Conservation (phyloP, 2,113 vertebrate species). For the Chaenocephalus aceratus region DNA sequence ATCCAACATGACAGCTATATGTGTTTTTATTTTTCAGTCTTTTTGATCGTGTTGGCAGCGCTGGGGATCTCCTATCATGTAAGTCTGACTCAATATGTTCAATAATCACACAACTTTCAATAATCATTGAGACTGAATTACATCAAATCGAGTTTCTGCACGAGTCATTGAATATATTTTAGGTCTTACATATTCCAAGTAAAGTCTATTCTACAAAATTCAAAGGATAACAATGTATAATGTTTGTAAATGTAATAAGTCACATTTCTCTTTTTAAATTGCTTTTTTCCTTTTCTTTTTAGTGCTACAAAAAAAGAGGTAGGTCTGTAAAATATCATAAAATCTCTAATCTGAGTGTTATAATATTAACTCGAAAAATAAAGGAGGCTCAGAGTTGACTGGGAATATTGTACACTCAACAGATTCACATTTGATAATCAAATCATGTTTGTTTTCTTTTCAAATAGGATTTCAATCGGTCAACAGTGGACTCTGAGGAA, state of each 20-base stretch:
- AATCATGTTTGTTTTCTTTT: not conserved
- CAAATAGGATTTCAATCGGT: not conserved
- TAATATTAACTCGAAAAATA: not conserved
- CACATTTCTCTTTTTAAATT: not conserved
- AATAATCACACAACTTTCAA: not conserved
- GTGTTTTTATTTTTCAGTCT: not conserved
- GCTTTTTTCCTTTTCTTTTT: not conserved
- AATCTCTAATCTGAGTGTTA: not conserved
- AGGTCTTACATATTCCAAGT: not conserved
- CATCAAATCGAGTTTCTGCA: not conserved
- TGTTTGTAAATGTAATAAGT: not conserved
- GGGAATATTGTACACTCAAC: not conserved
- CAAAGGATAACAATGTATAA: too few relatives aligned
- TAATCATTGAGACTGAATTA: not conserved
- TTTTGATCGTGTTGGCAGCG: fast-evolving
- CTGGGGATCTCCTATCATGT: not conserved
- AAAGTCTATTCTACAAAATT: not conserved
- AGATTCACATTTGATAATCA: not conserved
- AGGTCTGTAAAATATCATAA: not conserved
- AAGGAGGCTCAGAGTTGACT: not conserved
- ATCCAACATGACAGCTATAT: not conserved
- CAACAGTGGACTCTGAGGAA: not conserved
- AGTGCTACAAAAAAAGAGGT: not conserved
- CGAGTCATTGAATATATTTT: not conserved
- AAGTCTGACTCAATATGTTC: not conserved